phyloP scores from a whole-genome alignment of 2,888 invertebrate genomes.

The Parnassius smintheus region DNA sequence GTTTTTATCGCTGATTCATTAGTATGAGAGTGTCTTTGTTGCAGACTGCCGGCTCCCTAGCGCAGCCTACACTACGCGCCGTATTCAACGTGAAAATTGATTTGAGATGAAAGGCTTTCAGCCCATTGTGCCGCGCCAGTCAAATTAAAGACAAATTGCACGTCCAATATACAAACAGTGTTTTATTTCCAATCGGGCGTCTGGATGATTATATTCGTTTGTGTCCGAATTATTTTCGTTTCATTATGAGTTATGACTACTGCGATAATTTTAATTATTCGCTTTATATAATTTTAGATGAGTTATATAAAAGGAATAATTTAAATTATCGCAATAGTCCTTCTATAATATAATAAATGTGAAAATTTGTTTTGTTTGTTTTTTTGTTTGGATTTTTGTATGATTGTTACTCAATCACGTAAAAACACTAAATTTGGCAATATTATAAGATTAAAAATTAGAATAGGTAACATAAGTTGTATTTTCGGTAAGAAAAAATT shows the following conservation, averaged over 20 bases:
- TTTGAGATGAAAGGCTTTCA: conserved; percentile 60
- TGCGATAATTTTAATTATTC: conserved; percentile 3
- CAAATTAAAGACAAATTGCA: conserved; percentile 47
- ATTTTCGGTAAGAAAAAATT: no score
- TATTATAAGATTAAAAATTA: no score
- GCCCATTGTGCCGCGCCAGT: conserved; percentile 41
- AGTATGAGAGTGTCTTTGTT: conserved; percentile 77
- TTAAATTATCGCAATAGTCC: no score
- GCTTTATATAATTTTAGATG: no score
- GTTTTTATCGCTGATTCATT: conserved; percentile 80
- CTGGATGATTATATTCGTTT: conserved; percentile 15
- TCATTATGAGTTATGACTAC: conserved; percentile 12
- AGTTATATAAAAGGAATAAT: no score
- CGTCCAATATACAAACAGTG: conserved; percentile 39
- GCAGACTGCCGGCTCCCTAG: conserved; percentile 49
- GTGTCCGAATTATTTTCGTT: conserved; percentile 6
- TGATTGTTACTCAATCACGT: no score
- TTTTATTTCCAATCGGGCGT: conserved; percentile 16
- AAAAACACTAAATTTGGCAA: no score
- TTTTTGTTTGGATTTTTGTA: no score
- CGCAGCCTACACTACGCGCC: conserved; percentile 39
- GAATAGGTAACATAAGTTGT: no score
- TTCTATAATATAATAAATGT: no score
- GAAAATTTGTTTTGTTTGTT: no score
- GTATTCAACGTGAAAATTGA: conserved; percentile 64